Evolutionary conservation across 2,113 vertebrate species (phyloP), one percentile per base, ranked within the genome.

Genomic region (Lipophrys pholis): DNA sequence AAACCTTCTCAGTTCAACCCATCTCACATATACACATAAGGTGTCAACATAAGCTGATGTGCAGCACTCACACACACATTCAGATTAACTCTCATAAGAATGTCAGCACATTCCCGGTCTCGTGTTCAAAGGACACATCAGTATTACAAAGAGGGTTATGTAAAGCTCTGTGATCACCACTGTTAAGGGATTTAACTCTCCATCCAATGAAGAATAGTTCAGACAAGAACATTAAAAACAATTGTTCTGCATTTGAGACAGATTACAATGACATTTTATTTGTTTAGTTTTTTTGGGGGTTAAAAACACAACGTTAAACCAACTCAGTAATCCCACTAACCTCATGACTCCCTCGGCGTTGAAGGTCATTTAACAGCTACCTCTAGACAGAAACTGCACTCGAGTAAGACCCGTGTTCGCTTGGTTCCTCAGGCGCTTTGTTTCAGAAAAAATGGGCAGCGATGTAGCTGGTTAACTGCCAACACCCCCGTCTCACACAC

Each of bases 321-420:
- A 30, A 21, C 35, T 42, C 5, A 76, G 58, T 75, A 15, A 54
- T 46, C 68, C 64, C 16, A 42, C 4, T 45, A 55, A 59, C 39
- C 72, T 50, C 45, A 7, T 39, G 30, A 16, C 60, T 59, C 73
- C 63, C 68, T 16, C 66, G 30, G 71, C 58, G 66, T 59, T 48
- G 15, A 82, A 83, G 74, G 67, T 85, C 60, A 73, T 56, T 59
- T 56, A 59, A 83, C 76, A 64, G 82, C 90, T 88, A 90, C 89
- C 86, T 90, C 89, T 63, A 56, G 53, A 87, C 6, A n/a, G 66
- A 64, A 85, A 78, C 80, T 68, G 73, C 87, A 77, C 76, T 61
- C 38, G 21, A 84, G 51, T 62, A 46, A 60, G 55, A 81, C 64
- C 75, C 58, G 69, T 69, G 58, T 71, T 77, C 50, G 61, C 60